phyloP scores from a whole-genome alignment of 2,113 vertebrate genomes.

The Meleagris gallopavo region DNA sequence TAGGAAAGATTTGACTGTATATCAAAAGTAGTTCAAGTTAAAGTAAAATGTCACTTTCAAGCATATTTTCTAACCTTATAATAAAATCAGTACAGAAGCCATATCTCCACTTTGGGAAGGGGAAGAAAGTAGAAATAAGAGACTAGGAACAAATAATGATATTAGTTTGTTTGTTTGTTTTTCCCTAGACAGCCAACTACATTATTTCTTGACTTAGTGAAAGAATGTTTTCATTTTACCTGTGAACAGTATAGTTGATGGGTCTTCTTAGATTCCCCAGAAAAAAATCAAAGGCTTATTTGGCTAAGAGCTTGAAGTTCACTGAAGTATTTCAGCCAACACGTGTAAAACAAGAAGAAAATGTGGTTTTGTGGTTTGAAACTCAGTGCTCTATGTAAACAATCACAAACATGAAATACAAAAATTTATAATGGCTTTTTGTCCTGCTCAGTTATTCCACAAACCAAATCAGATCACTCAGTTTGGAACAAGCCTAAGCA shows the following conservation, averaged over 20 bases:
- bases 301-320: background rate
- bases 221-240: background rate
- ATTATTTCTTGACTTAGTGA: background rate
- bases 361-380: background rate
- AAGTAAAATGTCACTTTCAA: background rate
- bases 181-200: background rate
- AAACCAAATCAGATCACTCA: background rate
- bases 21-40: background rate
- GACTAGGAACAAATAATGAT: background rate
- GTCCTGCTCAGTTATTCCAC: background rate
- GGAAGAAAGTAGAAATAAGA: background rate
- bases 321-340: background rate
- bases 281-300: background rate
- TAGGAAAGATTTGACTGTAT: background rate
- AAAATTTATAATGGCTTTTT: background rate
- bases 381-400: background rate
- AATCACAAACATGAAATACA: background rate
- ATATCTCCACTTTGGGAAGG: background rate
- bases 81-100: background rate
- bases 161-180: background rate
- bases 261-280: background rate
- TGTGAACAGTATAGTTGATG: background rate
- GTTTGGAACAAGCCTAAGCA: background rate
- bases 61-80: background rate
- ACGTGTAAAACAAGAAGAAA: background rate